These are phyloP conservation scores for Drosophila sp. DNA, from an alignment of 1,140 invertebrate species.

Conservation along the genomic window DNA sequence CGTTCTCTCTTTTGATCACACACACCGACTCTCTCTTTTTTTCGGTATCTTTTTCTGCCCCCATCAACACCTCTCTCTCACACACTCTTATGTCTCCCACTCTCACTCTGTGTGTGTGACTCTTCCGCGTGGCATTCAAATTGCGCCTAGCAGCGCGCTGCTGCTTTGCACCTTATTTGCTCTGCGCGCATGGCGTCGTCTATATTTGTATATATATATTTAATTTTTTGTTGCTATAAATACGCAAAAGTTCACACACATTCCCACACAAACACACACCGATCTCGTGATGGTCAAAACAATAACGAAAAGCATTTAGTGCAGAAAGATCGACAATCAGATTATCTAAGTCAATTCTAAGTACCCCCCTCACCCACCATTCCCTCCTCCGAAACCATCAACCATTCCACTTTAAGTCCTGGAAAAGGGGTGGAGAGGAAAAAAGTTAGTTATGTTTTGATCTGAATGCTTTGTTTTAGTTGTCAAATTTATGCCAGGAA, in stretches of 20 bases:
- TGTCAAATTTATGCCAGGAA: no score
- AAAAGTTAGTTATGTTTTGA: no score
- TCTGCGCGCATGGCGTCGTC: slow-evolving; percentile 36
- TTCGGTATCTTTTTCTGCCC: no score
- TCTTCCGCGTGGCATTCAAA: slow-evolving; percentile 77
- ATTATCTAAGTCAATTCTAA: neutral
- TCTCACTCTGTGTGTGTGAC: slow-evolving; percentile 16
- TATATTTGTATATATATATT: slow-evolving; percentile 72
- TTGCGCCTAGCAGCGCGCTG: slow-evolving; percentile 18
- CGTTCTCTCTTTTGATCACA: neutral
- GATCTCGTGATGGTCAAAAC: slow-evolving; percentile 73
- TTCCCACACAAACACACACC: slow-evolving; percentile 30
- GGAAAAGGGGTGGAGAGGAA: no score
- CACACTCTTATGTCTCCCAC: neutral
- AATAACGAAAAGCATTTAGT: slow-evolving; percentile 5
- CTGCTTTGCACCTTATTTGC: slow-evolving; percentile 58
- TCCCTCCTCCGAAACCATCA: neutral
- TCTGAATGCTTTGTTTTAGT: no score
- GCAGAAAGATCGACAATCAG: neutral
- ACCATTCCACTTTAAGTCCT: neutral
- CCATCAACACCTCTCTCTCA: neutral
- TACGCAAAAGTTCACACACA: slow-evolving; percentile 51
- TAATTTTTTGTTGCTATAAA: slow-evolving; percentile 70
- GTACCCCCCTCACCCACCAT: neutral
- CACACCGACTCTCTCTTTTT: slow-evolving; percentile 1